Evolutionary conservation across 2,797 vertebrate genomes (phyloP).

Genomic region (Neostethus bicornis): DNA sequence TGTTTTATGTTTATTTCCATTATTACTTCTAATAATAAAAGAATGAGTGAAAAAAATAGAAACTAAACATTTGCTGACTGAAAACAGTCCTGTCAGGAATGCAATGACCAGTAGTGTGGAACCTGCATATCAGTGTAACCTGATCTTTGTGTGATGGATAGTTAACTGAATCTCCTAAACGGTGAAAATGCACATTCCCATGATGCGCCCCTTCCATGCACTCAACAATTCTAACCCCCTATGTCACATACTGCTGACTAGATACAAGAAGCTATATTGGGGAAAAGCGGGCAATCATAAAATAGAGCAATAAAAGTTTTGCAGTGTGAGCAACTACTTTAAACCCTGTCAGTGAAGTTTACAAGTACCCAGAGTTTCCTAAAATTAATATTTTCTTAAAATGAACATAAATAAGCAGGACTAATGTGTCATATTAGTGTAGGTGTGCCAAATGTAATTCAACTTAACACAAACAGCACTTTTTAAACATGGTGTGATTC

Average conservation of each 20-base stretch:
- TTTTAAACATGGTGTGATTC: too few species aligned
- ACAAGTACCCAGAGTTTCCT: neutral
- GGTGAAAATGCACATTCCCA: conserved; percentile 70
- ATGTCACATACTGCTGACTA: conserved; percentile 61
- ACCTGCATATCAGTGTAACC: conserved; percentile 71
- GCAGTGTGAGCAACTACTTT: conserved; percentile 11
- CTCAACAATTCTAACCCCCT: conserved; percentile 34
- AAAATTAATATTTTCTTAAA: neutral
- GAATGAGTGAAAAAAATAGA: neutral
- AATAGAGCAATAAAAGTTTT: conserved; percentile 31
- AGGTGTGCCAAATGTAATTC: too few species aligned
- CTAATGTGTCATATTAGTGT: neutral
- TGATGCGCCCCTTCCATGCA: conserved; percentile 36
- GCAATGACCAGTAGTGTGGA: conserved; percentile 62
- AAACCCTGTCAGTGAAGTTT: conserved; percentile 3
- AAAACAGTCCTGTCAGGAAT: conserved; percentile 62
- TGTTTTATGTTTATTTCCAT: conserved; percentile 18
- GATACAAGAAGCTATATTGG: conserved; percentile 31
- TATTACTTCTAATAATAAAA: neutral
- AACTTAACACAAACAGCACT: too few species aligned
- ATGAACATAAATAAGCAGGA: neutral
- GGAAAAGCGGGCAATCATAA: conserved; percentile 19
- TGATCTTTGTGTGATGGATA: conserved; percentile 75
- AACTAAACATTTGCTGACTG: conserved; percentile 39
- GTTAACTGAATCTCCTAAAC: conserved; percentile 72